These are phyloP conservation scores for Pomacea maculata DNA, from an alignment of 1,140 invertebrate species.

Conservation along the genomic window DNA sequence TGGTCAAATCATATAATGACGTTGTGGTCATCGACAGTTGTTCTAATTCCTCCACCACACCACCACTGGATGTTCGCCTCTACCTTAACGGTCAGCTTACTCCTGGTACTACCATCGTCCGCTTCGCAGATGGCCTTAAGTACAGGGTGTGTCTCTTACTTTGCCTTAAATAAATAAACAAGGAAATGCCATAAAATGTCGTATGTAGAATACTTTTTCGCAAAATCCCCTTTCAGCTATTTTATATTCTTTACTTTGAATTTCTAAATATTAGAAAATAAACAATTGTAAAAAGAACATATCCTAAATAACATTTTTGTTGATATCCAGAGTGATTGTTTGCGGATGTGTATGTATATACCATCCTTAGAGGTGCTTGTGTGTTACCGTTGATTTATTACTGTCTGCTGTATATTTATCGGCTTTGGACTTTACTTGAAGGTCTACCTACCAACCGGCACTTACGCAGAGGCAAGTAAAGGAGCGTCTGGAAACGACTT, in stretches of 20 bases:
- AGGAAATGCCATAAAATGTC: background rate
- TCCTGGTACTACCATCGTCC: constrained; percentile 36
- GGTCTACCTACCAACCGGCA: constrained; percentile 42
- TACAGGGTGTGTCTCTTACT: constrained; percentile 33
- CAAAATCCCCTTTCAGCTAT: background rate
- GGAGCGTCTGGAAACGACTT: constrained; percentile 27
- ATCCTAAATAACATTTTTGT: too few species aligned
- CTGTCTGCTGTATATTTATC: background rate
- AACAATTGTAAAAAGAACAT: too few species aligned
- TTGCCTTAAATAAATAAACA: background rate
- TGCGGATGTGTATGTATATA: too few species aligned
- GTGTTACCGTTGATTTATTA: too few species aligned
- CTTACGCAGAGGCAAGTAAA: constrained; percentile 33
- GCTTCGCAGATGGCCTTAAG: constrained; percentile 36
- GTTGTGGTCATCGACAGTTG: constrained; percentile 56
- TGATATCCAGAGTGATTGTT: too few species aligned
- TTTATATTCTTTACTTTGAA: background rate
- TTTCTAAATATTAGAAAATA: background rate
- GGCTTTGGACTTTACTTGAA: constrained; percentile 13
- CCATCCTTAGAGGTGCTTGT: too few species aligned
- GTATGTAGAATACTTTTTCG: background rate
- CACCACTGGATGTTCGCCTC: constrained; percentile 39
- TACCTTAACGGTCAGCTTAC: constrained; percentile 43
- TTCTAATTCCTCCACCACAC: constrained; percentile 15
- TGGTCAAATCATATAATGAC: constrained; percentile 51